Conservation (phyloP, 2,797 vertebrate species). For the Pterois miles region DNA sequence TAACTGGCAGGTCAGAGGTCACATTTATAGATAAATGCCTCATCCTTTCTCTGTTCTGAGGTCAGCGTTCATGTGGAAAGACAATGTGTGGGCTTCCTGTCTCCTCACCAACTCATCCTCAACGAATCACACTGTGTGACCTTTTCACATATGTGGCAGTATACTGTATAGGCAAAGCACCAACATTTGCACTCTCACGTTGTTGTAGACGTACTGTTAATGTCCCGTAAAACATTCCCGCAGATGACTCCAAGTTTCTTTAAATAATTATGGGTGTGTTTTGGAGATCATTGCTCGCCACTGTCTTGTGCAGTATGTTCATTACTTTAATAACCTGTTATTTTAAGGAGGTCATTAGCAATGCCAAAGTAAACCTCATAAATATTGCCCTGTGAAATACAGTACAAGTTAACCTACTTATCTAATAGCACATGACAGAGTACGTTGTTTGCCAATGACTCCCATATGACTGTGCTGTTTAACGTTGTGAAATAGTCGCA, state of each 20-base stretch:
- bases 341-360: not conserved
- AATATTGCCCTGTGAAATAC: not conserved
- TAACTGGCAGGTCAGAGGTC: constrained; percentile 29
- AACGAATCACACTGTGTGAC: constrained; percentile 31
- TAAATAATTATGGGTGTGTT: constrained; percentile 1
- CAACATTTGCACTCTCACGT: constrained; percentile 7
- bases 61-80: constrained; percentile 28
- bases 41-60: constrained; percentile 13
- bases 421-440: not conserved
- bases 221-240: constrained; percentile 1
- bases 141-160: constrained; percentile 41
- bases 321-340: not conserved
- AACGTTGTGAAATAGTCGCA: not conserved
- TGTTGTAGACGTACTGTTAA: not conserved
- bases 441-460: not conserved
- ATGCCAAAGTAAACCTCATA: not conserved
- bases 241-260: not conserved
- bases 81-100: constrained; percentile 40
- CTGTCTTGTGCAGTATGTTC: not conserved
- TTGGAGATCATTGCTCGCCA: not conserved
- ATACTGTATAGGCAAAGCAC: constrained; percentile 8
- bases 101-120: constrained; percentile 23
- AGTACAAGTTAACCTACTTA: not conserved
- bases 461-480: not conserved
- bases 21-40: constrained; percentile 20